Conservation (phyloP, 2,888 invertebrate species). For the Aleiodes leptofemur region DNA sequence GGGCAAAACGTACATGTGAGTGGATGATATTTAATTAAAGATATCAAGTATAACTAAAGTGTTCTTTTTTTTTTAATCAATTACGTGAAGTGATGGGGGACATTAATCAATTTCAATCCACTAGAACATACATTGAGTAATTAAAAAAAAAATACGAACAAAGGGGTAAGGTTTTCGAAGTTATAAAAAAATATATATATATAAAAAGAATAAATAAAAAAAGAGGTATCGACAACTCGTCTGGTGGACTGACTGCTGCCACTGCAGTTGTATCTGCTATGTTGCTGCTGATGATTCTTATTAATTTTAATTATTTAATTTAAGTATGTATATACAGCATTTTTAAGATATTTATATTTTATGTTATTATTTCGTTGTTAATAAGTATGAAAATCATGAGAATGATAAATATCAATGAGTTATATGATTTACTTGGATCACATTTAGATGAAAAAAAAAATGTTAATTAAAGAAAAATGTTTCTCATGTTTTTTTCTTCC, state of each 20-base stretch:
- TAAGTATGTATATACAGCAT: conserved; percentile 3
- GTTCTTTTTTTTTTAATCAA: too few relatives aligned
- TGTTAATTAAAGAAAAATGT: too few relatives aligned
- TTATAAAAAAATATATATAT: conserved; percentile 31
- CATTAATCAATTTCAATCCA: too few relatives aligned
- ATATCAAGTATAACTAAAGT: too few relatives aligned
- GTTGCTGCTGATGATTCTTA: conserved; percentile 41
- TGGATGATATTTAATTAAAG: too few relatives aligned
- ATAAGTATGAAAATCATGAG: neutral
- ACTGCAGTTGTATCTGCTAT: conserved; percentile 64
- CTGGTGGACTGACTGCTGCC: conserved; percentile 75
- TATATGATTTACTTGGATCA: too few relatives aligned
- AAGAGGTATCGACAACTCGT: conserved; percentile 71
- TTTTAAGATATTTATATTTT: conserved; percentile 23
- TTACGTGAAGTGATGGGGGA: too few relatives aligned
- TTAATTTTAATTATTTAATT: neutral
- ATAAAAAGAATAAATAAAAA: conserved; percentile 11
- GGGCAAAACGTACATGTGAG: too few relatives aligned
- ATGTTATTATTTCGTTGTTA: neutral
- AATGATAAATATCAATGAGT: neutral
- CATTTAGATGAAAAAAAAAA: too few relatives aligned
- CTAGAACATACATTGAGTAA: neutral
- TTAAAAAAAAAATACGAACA: neutral
- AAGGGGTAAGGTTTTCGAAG: conserved; percentile 45
- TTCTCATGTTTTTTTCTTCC: too few relatives aligned